These are phyloP conservation scores for Eupithecia subfuscata DNA, from an alignment of 2,888 invertebrate genomes.

Conservation along the genomic window DNA sequence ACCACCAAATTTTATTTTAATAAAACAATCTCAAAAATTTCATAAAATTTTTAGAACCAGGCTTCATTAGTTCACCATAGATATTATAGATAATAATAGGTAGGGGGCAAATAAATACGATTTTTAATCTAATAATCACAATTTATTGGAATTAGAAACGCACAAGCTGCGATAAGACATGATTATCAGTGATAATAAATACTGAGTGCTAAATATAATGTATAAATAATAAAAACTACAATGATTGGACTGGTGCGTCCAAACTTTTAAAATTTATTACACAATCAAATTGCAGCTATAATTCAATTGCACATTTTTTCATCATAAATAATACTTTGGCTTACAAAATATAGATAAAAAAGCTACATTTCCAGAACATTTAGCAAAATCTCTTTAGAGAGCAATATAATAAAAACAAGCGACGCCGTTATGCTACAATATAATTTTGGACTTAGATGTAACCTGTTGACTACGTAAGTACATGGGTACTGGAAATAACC, in stretches of 20 bases:
- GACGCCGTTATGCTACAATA: not conserved
- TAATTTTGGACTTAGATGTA: slow-evolving; percentile 30
- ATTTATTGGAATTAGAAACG: slow-evolving; percentile 82
- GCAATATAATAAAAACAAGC: slow-evolving; percentile 38
- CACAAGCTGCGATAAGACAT: slow-evolving; percentile 78
- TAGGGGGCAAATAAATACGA: slow-evolving; percentile 50
- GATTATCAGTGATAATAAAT: slow-evolving; percentile 77
- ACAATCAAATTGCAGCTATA: slow-evolving; percentile 48
- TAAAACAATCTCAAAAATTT: not conserved
- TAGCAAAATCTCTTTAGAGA: slow-evolving; percentile 53
- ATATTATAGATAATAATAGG: not conserved
- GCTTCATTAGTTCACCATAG: not conserved
- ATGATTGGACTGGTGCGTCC: slow-evolving; percentile 79
- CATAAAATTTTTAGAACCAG: too few relatives aligned
- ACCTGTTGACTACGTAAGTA: slow-evolving; percentile 27
- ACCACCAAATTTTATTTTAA: not conserved
- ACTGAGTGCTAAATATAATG: slow-evolving; percentile 75
- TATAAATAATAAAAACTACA: slow-evolving; percentile 63
- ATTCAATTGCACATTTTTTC: slow-evolving; percentile 53
- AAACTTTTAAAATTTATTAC: slow-evolving; percentile 58
- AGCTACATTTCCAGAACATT: slow-evolving; percentile 42
- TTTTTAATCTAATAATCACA: slow-evolving; percentile 74
- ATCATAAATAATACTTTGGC: slow-evolving; percentile 49
- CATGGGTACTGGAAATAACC: slow-evolving; percentile 2
- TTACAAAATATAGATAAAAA: slow-evolving; percentile 39